Conservation (phyloP, 2,113 vertebrate species). For the Mastomys coucha region DNA sequence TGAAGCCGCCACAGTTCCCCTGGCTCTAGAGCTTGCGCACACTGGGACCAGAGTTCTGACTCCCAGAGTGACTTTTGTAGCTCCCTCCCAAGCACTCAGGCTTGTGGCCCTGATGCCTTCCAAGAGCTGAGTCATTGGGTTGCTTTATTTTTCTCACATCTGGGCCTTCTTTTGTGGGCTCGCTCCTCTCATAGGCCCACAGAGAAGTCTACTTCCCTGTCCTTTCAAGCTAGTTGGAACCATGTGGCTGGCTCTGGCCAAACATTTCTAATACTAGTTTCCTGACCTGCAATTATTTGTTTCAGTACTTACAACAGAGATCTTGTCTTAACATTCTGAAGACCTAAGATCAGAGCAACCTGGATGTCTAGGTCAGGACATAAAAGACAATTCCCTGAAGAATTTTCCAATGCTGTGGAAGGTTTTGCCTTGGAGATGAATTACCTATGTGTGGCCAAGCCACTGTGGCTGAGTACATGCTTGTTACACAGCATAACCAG, state of each 20-base stretch:
- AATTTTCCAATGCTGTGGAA: not conserved
- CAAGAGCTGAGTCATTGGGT: not conserved
- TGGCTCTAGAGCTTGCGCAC: not conserved
- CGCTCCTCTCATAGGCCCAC: not conserved
- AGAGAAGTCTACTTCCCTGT: not conserved
- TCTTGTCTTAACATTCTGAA: not conserved
- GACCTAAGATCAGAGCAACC: not conserved
- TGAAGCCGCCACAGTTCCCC: not conserved
- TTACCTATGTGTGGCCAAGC: not conserved
- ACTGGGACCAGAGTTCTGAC: not conserved
- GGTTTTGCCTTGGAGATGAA: not conserved
- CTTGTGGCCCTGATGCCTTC: not conserved
- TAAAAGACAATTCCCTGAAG: not conserved
- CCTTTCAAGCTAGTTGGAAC: not conserved
- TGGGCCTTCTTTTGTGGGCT: too few species aligned
- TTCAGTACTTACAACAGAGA: not conserved
- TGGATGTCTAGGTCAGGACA: not conserved
- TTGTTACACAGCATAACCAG: not conserved
- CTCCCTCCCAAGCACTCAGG: not conserved
- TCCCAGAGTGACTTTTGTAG: not conserved
- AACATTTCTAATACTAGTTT: not conserved
- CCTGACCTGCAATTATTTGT: not conserved
- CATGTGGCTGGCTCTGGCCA: not conserved
- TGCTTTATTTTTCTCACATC: not conserved
- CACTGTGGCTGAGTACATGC: not conserved